Percentiles rank a stretch among this genome's conserved stretches.
Evolutionary conservation across 2,113 vertebrate species (phyloP).

Genomic region (Colaptes auratus): DNA sequence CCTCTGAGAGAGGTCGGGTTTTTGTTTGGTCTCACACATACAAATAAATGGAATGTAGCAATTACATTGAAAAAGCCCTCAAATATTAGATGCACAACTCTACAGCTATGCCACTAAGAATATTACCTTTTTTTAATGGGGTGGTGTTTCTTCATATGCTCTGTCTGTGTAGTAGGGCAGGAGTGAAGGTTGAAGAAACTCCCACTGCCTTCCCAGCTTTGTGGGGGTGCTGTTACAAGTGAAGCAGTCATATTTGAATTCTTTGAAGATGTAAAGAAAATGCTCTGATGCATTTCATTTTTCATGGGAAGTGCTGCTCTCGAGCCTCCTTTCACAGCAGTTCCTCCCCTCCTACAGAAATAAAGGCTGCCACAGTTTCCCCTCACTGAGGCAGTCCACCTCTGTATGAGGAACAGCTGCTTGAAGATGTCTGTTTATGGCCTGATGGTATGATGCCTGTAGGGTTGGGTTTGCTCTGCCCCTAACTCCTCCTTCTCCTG

Average conservation of each 20-base stretch:
- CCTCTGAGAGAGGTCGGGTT: neutral
- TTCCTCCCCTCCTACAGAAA: neutral
- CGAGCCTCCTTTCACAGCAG: neutral
- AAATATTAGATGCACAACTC: neutral
- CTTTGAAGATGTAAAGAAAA: neutral
- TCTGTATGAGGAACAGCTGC: neutral
- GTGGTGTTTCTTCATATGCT: neutral
- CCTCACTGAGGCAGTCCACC: neutral
- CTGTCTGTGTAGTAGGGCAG: neutral
- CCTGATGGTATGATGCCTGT: neutral
- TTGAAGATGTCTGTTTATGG: neutral
- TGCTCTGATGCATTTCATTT: neutral
- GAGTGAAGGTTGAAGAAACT: rapidly evolving
- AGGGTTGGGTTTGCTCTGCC: neutral
- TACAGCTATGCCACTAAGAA: neutral
- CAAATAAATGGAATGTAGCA: neutral
- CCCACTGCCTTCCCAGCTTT: neutral
- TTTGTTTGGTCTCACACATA: neutral
- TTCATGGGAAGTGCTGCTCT: neutral
- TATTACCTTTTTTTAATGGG: neutral
- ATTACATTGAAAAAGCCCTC: neutral
- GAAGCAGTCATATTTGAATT: neutral
- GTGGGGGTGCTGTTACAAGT: neutral
- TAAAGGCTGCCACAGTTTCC: neutral
- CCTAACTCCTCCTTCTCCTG: neutral